phyloP scores from a whole-genome alignment of 2,113 vertebrate species.

The Puntigrus tetrazona region DNA sequence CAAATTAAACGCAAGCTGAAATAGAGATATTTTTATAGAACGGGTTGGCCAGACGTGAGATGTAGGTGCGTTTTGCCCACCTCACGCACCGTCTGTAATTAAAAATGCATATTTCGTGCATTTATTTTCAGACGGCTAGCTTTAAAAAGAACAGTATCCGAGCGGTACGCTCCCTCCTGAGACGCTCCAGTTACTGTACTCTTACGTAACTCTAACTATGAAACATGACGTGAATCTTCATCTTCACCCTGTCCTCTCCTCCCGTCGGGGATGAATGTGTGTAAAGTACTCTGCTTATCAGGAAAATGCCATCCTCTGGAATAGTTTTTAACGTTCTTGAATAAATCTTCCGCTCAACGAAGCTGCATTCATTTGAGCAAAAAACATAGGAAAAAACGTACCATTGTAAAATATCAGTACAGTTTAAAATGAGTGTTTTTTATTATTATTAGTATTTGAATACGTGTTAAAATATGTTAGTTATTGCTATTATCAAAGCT shows the following conservation, averaged over 20 bases:
- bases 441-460: no score
- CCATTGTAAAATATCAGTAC: no score
- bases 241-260: not conserved
- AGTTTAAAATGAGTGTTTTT: no score
- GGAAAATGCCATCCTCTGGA: no score
- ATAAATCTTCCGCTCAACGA: no score
- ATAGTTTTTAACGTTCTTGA: no score
- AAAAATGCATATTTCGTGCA: conserved; percentile 2
- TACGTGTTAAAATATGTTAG: no score
- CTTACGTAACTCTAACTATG: not conserved
- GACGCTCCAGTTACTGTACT: not conserved
- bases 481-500: no score
- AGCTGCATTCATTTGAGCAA: no score
- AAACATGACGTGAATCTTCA: not conserved
- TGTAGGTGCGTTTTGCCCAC: not conserved
- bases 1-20: not conserved
- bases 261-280: not conserved
- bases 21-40: not conserved
- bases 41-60: not conserved
- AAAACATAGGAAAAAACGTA: no score
- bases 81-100: conserved; percentile 8
- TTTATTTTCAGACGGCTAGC: not conserved
- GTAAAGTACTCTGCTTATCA: not conserved
- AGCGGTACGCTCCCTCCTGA: not conserved
- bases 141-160: not conserved